These are phyloP conservation scores for Abrostola triplasia DNA, from an alignment of 2,888 invertebrate species.

Conservation along the genomic window DNA sequence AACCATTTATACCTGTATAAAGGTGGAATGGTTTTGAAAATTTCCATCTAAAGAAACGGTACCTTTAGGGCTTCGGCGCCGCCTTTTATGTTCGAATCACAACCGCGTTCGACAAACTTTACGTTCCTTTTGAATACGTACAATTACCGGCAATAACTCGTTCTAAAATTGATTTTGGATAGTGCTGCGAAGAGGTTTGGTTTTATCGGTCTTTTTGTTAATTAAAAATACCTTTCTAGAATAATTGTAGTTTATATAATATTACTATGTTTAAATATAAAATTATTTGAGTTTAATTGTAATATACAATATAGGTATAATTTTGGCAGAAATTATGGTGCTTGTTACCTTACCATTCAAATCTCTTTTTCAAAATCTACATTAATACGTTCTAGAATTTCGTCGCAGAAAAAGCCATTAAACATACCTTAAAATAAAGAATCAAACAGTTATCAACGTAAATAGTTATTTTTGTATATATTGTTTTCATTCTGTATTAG, in stretches of 20 bases:
- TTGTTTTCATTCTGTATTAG: background rate
- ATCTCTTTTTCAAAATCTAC: no score
- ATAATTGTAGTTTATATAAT: background rate
- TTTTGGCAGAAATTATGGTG: no score
- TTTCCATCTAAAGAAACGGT: slow-evolving; percentile 64
- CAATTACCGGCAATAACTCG: slow-evolving; percentile 78
- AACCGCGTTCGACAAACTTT: slow-evolving; percentile 72
- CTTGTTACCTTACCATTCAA: no score
- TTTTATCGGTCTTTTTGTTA: background rate
- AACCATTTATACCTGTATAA: slow-evolving; percentile 59
- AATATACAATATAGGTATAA: no score
- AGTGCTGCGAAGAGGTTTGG: slow-evolving; percentile 39
- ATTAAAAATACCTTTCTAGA: background rate
- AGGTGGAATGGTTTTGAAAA: slow-evolving; percentile 59
- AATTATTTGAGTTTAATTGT: no score
- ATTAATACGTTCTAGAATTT: no score
- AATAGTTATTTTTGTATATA: background rate
- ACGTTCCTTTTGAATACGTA: slow-evolving; percentile 74
- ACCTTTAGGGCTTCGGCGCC: slow-evolving; percentile 61
- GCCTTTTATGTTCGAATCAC: slow-evolving; percentile 78
- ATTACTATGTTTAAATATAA: no score
- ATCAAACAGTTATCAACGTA: no score
- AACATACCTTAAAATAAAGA: no score
- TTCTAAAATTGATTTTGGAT: slow-evolving; percentile 71
- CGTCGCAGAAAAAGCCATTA: no score